Evolutionary conservation across 1,140 invertebrate species (phyloP).

Genomic region (Macrostomum lignano): DNA sequence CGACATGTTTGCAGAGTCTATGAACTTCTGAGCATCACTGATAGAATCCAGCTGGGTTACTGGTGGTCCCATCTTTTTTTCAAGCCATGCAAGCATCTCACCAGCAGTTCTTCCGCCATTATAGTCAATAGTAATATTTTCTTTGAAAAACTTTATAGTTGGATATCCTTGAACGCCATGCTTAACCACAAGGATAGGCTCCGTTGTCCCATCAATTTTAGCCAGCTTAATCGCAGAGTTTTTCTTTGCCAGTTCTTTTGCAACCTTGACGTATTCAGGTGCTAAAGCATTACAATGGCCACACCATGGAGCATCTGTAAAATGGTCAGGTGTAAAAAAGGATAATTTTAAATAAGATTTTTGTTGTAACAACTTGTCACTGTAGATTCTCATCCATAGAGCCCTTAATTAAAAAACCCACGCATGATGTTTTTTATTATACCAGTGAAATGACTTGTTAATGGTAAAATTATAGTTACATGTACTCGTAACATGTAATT

Average conservation of each 20-base stretch:
- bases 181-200: conserved; percentile 56
- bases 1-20: conserved; percentile 45
- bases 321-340: neutral
- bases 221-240: conserved; percentile 43
- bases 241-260: conserved; percentile 43
- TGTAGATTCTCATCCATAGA: too few relatives aligned
- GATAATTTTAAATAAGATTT: too few relatives aligned
- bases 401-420: too few relatives aligned
- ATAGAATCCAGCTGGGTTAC: conserved; percentile 44
- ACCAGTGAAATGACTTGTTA: too few relatives aligned
- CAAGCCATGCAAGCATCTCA: conserved; percentile 69
- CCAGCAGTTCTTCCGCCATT: conserved; percentile 47
- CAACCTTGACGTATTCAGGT: conserved; percentile 83
- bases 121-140: conserved; percentile 32
- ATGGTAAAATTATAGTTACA: too few relatives aligned
- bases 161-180: conserved; percentile 68
- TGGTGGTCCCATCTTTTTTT: conserved; percentile 74
- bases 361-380: too few relatives aligned
- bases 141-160: conserved; percentile 83
- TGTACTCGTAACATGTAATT: too few relatives aligned
- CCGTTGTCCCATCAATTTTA: conserved; percentile 84
- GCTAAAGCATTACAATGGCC: conserved; percentile 89
- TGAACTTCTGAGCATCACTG: conserved; percentile 54
- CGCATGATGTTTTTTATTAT: too few relatives aligned
- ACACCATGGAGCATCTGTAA: conserved; percentile 89